Conservation (phyloP, 2,888 invertebrate genomes). For the Lepeophtheirus nordmannii region DNA sequence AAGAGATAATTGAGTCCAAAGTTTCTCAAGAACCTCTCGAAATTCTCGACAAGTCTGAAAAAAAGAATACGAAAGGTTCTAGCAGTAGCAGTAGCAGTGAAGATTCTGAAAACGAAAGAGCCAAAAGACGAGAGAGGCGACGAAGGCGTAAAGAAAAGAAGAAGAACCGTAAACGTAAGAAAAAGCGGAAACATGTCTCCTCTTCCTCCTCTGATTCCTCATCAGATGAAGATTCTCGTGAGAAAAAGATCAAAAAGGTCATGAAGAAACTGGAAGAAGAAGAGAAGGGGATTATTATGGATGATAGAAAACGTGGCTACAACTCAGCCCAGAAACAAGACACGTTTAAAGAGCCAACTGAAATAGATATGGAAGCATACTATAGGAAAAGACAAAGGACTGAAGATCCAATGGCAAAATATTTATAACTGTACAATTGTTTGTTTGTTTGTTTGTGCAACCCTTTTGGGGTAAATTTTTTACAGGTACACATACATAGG, state of each 20-base stretch:
- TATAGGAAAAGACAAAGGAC: constrained; percentile 63
- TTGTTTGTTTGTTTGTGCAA: no score
- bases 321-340: constrained; percentile 56
- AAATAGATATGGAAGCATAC: constrained; percentile 85
- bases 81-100: constrained; percentile 21
- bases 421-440: constrained; percentile 33
- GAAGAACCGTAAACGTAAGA: constrained; percentile 37
- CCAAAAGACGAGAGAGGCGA: constrained; percentile 28
- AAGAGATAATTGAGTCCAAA: neutral
- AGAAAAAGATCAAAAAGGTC: constrained; percentile 15
- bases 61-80: no score
- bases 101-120: constrained; percentile 27
- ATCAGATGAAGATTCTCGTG: constrained; percentile 12
- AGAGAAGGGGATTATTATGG: constrained; percentile 36
- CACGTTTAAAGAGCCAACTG: constrained; percentile 60
- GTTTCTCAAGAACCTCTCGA: constrained; percentile 2
- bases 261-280: constrained; percentile 7
- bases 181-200: constrained; percentile 37
- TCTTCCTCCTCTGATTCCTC: neutral
- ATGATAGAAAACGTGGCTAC: constrained; percentile 81
- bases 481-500: no score
- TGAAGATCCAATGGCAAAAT: constrained; percentile 86
- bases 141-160: constrained; percentile 27
- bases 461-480: no score
- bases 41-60: no score